phyloP scores from a whole-genome alignment of 1,140 invertebrate species.

The Calephelis nemesis region DNA sequence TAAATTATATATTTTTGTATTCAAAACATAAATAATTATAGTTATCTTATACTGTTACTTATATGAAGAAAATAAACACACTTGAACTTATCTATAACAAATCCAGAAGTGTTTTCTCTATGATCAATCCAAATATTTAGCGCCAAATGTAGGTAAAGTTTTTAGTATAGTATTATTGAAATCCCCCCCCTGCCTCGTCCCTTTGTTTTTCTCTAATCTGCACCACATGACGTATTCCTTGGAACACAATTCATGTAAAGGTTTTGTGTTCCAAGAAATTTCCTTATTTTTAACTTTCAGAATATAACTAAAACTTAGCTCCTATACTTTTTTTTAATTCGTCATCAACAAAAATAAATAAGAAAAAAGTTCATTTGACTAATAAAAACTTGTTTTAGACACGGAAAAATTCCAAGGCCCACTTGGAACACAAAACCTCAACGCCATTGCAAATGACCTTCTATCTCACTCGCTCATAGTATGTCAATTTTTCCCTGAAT shows the following conservation, averaged over 20 bases:
- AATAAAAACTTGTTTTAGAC: conserved; percentile 23
- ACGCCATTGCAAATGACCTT: conserved; percentile 41
- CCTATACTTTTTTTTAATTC: not conserved
- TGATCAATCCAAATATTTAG: not conserved
- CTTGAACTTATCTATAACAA: not conserved
- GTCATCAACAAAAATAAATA: not conserved
- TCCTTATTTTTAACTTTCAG: conserved; percentile 34
- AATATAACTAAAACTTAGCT: not conserved
- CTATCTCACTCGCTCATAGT: conserved; percentile 48
- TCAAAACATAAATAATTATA: not conserved
- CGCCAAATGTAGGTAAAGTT: conserved; percentile 28
- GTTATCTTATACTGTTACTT: not conserved
- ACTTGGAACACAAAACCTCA: conserved; percentile 71
- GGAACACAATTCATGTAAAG: conserved; percentile 46
- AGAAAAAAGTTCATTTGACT: not conserved
- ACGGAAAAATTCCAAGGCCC: conserved; percentile 53
- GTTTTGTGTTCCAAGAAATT: conserved; percentile 69
- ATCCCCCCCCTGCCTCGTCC: conserved; percentile 33
- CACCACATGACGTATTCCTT: conserved; percentile 39
- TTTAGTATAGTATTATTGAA: conserved; percentile 41
- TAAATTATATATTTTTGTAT: conserved; percentile 2
- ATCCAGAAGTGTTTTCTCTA: not conserved
- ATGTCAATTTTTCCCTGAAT: conserved; percentile 39
- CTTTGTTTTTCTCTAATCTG: conserved; percentile 32
- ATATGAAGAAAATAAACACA: not conserved